A percentile compares a stretch with the other conserved stretches of the same genome.
These are phyloP conservation scores for Peucedramus taeniatus DNA, from an alignment of 2,113 vertebrate genomes.

Conservation along the genomic window DNA sequence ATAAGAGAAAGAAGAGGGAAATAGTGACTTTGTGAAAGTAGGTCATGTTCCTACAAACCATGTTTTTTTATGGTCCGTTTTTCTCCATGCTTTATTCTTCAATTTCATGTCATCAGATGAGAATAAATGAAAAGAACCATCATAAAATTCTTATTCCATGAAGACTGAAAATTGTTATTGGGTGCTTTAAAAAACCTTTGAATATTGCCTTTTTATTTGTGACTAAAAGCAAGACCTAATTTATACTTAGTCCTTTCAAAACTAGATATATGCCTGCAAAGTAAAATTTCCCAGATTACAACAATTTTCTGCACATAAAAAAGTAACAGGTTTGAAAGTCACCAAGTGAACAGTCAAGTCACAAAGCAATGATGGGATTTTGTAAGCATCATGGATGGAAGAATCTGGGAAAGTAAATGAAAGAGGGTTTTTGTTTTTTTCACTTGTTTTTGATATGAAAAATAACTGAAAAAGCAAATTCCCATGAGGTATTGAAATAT, in stretches of 20 bases:
- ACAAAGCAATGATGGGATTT: background rate
- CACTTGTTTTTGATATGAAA: background rate
- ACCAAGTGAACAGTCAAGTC: background rate
- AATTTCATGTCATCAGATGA: background rate
- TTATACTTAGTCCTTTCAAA: background rate
- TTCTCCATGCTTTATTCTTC: background rate
- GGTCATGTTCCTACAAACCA: background rate
- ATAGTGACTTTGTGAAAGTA: background rate
- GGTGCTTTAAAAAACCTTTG: background rate
- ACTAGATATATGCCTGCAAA: background rate
- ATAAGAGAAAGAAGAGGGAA: background rate
- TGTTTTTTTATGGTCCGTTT: background rate
- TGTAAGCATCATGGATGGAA: background rate
- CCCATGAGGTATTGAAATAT: background rate
- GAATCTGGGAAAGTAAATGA: background rate
- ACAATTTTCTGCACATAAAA: background rate
- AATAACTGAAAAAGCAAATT: background rate
- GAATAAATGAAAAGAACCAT: background rate
- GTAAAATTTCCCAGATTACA: background rate
- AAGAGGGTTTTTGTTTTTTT: accelerated
- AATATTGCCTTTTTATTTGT: background rate
- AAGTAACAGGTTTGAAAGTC: background rate
- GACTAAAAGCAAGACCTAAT: background rate
- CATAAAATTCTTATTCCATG: background rate
- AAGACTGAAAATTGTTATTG: background rate